Evolutionary conservation across 2,888 invertebrate species (phyloP).

Genomic region (Chalcis sispes): DNA sequence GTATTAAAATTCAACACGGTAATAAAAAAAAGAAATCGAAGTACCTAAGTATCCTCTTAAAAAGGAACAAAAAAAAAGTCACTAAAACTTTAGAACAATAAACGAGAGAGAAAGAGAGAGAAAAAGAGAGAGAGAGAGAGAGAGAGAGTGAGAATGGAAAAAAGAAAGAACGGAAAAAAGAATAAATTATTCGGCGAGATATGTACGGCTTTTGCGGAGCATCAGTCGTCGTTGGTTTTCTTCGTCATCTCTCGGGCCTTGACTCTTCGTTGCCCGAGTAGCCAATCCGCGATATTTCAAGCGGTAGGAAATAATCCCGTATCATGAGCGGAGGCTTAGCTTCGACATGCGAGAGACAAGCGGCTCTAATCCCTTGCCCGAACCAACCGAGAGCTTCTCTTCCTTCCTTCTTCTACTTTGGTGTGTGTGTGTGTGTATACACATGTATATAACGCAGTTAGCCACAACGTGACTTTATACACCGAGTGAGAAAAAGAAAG

Average conservation of each 20-base stretch:
- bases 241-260: constrained; percentile 45
- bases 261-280: constrained; percentile 26
- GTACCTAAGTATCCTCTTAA: too few relatives aligned
- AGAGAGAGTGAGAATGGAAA: neutral
- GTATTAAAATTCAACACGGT: too few relatives aligned
- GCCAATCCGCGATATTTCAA: constrained; percentile 67
- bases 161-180: constrained; percentile 8
- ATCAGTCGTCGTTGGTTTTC: neutral
- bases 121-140: too few relatives aligned
- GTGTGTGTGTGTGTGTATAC: too few relatives aligned
- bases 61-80: too few relatives aligned
- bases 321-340: constrained; percentile 72
- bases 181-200: neutral
- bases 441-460: too few relatives aligned
- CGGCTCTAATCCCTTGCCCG: constrained; percentile 64
- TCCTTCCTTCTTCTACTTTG: too few relatives aligned
- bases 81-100: too few relatives aligned
- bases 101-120: too few relatives aligned
- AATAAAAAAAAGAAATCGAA: too few relatives aligned
- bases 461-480: too few relatives aligned
- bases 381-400: neutral
- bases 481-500: neutral
- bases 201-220: too few relatives aligned
- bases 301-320: constrained; percentile 68
- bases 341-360: constrained; percentile 68